phyloP scores from a whole-genome alignment of 2,113 vertebrate species.

The Onychostruthus taczanowskii region DNA sequence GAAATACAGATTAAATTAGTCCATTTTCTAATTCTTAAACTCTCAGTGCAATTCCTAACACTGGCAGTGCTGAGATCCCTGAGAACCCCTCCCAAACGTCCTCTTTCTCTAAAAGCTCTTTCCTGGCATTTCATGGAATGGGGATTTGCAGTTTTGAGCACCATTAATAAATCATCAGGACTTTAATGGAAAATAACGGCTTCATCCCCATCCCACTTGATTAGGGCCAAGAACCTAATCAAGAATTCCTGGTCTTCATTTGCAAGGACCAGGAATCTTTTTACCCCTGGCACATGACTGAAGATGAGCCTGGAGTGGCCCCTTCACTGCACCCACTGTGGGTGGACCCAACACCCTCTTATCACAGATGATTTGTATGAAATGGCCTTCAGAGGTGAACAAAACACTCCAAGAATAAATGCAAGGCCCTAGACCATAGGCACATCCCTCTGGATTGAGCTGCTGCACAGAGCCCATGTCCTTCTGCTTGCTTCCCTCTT shows the following conservation, averaged over 20 bases:
- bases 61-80: background rate
- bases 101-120: background rate
- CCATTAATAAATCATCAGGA: background rate
- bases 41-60: background rate
- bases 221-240: background rate
- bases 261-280: background rate
- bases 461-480: background rate
- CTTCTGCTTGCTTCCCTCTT: background rate
- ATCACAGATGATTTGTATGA: background rate
- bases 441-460: background rate
- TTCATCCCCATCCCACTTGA: background rate
- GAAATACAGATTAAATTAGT: background rate
- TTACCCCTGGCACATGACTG: background rate
- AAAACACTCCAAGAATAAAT: background rate
- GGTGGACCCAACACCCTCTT: background rate
- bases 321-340: background rate
- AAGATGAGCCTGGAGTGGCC: background rate
- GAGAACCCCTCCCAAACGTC: background rate
- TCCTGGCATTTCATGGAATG: background rate
- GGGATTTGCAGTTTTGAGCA: background rate
- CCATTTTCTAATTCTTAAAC: background rate
- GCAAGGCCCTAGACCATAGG: background rate
- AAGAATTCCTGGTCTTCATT: background rate
- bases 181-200: background rate
- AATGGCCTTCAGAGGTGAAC: background rate